Conservation (phyloP, 2,888 invertebrate species). For the Endomychus coccineus region DNA sequence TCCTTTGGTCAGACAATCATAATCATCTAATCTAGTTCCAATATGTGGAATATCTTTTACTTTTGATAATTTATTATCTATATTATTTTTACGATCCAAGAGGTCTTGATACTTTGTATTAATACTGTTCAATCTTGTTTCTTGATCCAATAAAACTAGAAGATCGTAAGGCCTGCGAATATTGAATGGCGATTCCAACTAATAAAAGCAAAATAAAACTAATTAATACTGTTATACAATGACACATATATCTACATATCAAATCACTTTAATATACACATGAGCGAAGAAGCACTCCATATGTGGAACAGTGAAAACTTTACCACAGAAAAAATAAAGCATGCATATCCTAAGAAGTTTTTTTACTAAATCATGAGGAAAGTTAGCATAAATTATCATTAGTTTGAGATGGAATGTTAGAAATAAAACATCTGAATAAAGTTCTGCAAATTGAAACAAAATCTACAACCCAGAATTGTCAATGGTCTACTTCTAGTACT, state of each 20-base stretch:
- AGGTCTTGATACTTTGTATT: constrained; percentile 58
- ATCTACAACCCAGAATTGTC: too few species aligned
- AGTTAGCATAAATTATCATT: background rate
- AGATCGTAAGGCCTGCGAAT: constrained; percentile 67
- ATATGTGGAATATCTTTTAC: constrained; percentile 54
- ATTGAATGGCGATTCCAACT: constrained; percentile 68
- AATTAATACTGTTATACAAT: too few species aligned
- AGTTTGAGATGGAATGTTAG: background rate
- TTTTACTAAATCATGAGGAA: too few species aligned
- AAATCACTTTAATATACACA: too few species aligned
- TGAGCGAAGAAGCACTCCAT: background rate
- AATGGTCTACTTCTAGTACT: too few species aligned
- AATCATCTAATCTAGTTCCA: constrained; percentile 52
- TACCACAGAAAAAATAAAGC: too few species aligned
- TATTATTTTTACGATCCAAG: constrained; percentile 52
- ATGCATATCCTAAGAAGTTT: too few species aligned
- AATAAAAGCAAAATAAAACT: constrained; percentile 25
- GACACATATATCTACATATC: background rate
- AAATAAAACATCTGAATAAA: constrained; percentile 4
- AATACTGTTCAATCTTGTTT: constrained; percentile 56
- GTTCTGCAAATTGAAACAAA: too few species aligned
- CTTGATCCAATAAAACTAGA: constrained; percentile 68
- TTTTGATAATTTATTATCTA: constrained; percentile 54
- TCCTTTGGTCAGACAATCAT: constrained; percentile 59
- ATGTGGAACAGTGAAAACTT: background rate